phyloP scores from a whole-genome alignment of 2,797 vertebrate genomes.

The Tauraco hartlaubi region DNA sequence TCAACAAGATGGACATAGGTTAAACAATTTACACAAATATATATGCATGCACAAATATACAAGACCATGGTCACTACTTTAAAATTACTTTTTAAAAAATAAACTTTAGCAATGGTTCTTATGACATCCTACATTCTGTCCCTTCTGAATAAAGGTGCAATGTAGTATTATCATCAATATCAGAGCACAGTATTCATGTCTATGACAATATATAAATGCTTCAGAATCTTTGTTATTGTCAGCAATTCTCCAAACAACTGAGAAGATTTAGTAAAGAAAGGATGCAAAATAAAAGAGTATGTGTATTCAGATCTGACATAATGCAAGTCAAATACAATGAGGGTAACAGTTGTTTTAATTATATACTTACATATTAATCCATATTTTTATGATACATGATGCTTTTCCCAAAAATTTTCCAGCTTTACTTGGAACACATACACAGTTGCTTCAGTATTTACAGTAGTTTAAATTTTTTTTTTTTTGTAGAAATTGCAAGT shows the following conservation, averaged over 20 bases:
- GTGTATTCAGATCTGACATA: background rate
- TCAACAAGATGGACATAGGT: background rate
- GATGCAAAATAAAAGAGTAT: background rate
- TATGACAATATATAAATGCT: background rate
- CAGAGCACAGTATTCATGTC: background rate
- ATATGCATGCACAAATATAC: background rate
- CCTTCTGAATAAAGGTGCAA: background rate
- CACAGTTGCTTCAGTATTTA: background rate
- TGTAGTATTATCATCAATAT: background rate
- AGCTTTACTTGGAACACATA: background rate
- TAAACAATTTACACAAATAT: background rate
- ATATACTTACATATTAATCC: background rate
- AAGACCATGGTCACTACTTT: background rate
- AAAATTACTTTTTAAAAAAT: background rate
- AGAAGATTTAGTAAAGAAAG: background rate
- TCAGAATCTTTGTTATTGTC: background rate
- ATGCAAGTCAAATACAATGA: background rate
- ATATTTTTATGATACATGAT: background rate
- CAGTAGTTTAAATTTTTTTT: background rate
- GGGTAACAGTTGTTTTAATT: background rate
- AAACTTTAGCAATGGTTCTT: background rate
- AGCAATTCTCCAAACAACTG: background rate
- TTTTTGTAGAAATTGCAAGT: background rate
- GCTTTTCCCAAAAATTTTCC: background rate
- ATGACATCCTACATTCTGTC: background rate